phyloP scores from a whole-genome alignment of 2,888 invertebrate genomes.

The Netelia melanura region DNA sequence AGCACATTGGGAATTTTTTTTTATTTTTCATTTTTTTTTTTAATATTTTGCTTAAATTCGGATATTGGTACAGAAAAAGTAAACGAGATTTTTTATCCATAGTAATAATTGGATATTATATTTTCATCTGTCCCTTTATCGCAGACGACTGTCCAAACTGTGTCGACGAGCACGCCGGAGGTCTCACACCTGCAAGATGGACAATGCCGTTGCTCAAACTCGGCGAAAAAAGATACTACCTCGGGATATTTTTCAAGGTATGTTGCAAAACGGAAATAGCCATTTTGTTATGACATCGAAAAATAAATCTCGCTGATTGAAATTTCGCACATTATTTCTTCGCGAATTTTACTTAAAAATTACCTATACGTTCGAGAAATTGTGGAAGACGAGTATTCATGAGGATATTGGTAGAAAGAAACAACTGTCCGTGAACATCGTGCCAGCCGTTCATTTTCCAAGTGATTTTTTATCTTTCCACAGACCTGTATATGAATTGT shows the following conservation, averaged over 20 bases:
- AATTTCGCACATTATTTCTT: no score
- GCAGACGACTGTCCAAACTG: constrained; percentile 93
- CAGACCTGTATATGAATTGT: no score
- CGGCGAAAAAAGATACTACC: constrained; percentile 95
- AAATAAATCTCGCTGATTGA: no score
- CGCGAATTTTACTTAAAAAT: no score
- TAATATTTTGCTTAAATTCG: not conserved
- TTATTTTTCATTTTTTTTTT: not conserved
- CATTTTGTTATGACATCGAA: no score
- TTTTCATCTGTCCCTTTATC: constrained; percentile 69
- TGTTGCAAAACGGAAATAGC: not conserved
- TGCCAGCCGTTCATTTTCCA: no score
- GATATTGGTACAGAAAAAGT: not conserved
- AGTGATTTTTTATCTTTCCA: no score
- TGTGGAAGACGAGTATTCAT: no score
- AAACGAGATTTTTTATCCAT: not conserved
- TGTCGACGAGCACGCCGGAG: constrained; percentile 88
- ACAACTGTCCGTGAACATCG: no score
- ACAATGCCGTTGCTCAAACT: constrained; percentile 95
- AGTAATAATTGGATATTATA: not conserved
- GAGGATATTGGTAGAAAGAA: no score
- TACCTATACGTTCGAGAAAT: no score
- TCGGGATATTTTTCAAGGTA: constrained; percentile 98
- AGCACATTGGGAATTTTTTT: no score
- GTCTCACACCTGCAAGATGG: constrained; percentile 91